phyloP scores from a whole-genome alignment of 1,140 invertebrate genomes.

The Leptinotarsa defecta region DNA sequence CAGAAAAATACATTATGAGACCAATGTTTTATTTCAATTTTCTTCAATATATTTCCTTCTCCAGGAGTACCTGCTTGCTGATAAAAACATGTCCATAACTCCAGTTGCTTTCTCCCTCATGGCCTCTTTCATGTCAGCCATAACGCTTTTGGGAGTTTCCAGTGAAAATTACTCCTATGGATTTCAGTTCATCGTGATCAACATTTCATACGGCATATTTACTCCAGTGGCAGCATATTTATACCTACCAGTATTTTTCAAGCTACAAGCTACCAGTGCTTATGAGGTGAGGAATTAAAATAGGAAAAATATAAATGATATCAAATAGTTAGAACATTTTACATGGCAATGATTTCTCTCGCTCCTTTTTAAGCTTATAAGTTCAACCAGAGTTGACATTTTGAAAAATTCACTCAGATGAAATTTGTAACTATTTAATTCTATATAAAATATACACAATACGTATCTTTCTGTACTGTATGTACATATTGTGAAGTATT shows the following conservation, averaged over 20 bases:
- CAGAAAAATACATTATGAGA: no score
- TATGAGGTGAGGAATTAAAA: slow-evolving; percentile 69
- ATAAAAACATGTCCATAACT: slow-evolving; percentile 74
- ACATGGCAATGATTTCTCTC: no score
- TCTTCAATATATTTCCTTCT: slow-evolving; percentile 36
- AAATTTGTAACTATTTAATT: no score
- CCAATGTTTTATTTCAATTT: no score
- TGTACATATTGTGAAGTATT: no score
- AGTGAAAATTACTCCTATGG: slow-evolving; percentile 85
- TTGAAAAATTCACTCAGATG: no score
- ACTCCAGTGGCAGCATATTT: slow-evolving; percentile 80
- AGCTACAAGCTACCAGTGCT: slow-evolving; percentile 81
- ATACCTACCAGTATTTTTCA: slow-evolving; percentile 89
- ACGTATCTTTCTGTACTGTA: no score
- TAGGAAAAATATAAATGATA: no score
- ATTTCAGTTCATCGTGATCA: slow-evolving; percentile 83
- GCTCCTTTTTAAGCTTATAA: no score
- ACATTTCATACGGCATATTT: slow-evolving; percentile 78
- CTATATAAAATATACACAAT: no score
- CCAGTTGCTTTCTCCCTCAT: slow-evolving; percentile 87
- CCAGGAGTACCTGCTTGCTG: slow-evolving; percentile 82
- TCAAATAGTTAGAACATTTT: no score
- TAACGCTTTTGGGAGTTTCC: slow-evolving; percentile 87
- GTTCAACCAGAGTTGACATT: no score
- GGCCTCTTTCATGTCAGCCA: slow-evolving; percentile 94